phyloP scores from a whole-genome alignment of 2,888 invertebrate species.

The Clanis bilineata region DNA sequence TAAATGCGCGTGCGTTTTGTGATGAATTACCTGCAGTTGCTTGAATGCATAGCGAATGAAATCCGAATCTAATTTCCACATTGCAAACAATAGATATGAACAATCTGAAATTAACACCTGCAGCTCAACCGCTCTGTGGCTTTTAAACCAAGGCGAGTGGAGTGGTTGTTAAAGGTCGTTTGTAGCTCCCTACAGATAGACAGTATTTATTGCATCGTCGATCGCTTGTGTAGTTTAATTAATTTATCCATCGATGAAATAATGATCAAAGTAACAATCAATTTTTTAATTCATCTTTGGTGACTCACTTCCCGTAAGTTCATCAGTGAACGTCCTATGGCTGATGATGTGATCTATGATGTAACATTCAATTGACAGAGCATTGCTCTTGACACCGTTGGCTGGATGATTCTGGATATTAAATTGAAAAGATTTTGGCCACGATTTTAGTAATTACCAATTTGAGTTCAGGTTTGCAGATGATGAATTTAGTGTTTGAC shows the following conservation, averaged over 20 bases:
- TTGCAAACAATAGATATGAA: neutral
- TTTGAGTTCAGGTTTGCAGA: too few relatives aligned
- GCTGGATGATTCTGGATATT: too few relatives aligned
- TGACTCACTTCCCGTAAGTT: too few relatives aligned
- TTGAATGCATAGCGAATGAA: neutral
- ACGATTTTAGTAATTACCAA: too few relatives aligned
- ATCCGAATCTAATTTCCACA: neutral
- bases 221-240: neutral
- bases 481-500: too few relatives aligned
- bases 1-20: neutral
- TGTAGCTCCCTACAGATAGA: neutral
- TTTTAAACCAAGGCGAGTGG: neutral
- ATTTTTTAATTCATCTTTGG: too few relatives aligned
- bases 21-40: neutral
- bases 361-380: too few relatives aligned
- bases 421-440: too few relatives aligned
- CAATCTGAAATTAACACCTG: conserved; percentile 11
- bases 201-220: conserved; percentile 6
- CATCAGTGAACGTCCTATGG: too few relatives aligned
- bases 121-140: conserved; percentile 8
- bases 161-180: neutral
- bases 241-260: conserved; percentile 2
- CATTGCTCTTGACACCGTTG: too few relatives aligned
- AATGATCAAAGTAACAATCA: too few relatives aligned
- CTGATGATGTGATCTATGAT: too few relatives aligned